Conservation (phyloP, 2,888 invertebrate species). For the Psococerastis gibbosa region DNA sequence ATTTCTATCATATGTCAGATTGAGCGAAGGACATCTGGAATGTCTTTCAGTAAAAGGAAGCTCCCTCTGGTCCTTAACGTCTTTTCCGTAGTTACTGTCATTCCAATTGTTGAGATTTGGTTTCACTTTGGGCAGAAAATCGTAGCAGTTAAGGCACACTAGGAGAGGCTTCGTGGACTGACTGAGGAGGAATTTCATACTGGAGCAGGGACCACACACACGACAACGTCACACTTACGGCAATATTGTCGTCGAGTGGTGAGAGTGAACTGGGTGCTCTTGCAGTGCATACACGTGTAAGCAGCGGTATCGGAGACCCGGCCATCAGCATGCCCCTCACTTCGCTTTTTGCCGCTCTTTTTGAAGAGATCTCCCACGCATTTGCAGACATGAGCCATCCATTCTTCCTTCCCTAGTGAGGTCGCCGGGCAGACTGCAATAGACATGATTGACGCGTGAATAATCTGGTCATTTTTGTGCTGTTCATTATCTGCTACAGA, state of each 20-base stretch:
- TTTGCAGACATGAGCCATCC: slow-evolving; percentile 99
- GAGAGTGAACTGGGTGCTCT: no score
- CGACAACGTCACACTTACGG: slow-evolving; percentile 92
- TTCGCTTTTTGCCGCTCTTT: slow-evolving; percentile 90
- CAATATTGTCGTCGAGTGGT: slow-evolving; percentile 77
- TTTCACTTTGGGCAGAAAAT: slow-evolving; percentile 46
- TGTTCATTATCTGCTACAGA: slow-evolving; percentile 71
- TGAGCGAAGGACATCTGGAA: no score
- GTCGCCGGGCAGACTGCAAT: slow-evolving; percentile 99
- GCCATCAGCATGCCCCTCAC: no score
- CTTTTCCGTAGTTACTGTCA: no score
- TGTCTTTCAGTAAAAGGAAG: no score
- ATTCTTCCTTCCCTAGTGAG: slow-evolving; percentile 91
- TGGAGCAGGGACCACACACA: slow-evolving; percentile 92
- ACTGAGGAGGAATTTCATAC: slow-evolving; percentile 72
- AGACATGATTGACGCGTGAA: slow-evolving; percentile 91
- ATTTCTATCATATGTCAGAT: no score
- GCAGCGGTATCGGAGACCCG: no score
- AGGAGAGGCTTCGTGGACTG: slow-evolving; percentile 90
- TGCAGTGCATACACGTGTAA: no score
- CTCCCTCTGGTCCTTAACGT: no score
- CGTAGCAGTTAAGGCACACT: slow-evolving; percentile 88
- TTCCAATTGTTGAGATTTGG: slow-evolving; percentile 28
- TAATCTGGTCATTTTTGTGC: slow-evolving; percentile 92
- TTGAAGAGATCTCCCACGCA: slow-evolving; percentile 90